Evolutionary conservation across 2,113 vertebrate genomes (phyloP).

Genomic region (Pseudorhombus dupliciocellatus): DNA sequence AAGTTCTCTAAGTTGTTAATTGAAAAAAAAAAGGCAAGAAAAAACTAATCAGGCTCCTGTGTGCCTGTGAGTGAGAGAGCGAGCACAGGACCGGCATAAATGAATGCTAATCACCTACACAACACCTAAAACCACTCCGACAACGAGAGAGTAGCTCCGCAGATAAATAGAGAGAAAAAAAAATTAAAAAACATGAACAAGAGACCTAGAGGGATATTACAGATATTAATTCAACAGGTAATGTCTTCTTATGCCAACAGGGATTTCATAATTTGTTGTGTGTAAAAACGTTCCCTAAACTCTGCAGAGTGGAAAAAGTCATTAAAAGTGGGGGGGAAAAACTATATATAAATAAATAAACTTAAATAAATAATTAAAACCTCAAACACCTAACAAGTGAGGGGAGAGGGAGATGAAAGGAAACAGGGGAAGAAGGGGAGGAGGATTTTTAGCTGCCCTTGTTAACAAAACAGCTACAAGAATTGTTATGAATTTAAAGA

Average conservation of each 20-base stretch:
- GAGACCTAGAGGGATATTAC: conserved; percentile 59
- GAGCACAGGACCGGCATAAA: conserved; percentile 26
- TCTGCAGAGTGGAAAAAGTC: conserved; percentile 61
- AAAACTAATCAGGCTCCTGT: conserved; percentile 38
- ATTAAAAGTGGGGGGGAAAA: conserved; percentile 62
- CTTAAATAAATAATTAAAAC: conserved; percentile 50
- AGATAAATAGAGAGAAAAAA: conserved; percentile 30
- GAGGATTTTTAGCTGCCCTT: conserved; percentile 43
- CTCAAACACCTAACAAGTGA: conserved; percentile 59
- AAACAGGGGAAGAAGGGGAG: conserved; percentile 22
- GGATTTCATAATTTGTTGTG: conserved; percentile 62
- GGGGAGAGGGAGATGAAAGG: conserved; percentile 56
- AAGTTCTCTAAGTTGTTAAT: conserved; percentile 9
- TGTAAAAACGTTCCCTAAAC: conserved; percentile 37
- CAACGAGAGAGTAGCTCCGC: conserved; percentile 38
- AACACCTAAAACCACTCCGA: conserved; percentile 43
- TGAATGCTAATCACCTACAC: conserved; percentile 46
- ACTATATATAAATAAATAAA: conserved; percentile 46
- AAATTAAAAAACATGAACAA: conserved; percentile 34
- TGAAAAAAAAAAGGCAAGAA: background rate
- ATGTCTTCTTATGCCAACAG: conserved; percentile 51
- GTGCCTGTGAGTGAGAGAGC: conserved; percentile 14
- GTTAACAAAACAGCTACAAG: conserved; percentile 69
- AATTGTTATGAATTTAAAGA: conserved; percentile 65
- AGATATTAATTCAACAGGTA: conserved; percentile 70